Evolutionary conservation across 2,113 vertebrate genomes (phyloP).

Genomic region (Glaucidium brasilianum): DNA sequence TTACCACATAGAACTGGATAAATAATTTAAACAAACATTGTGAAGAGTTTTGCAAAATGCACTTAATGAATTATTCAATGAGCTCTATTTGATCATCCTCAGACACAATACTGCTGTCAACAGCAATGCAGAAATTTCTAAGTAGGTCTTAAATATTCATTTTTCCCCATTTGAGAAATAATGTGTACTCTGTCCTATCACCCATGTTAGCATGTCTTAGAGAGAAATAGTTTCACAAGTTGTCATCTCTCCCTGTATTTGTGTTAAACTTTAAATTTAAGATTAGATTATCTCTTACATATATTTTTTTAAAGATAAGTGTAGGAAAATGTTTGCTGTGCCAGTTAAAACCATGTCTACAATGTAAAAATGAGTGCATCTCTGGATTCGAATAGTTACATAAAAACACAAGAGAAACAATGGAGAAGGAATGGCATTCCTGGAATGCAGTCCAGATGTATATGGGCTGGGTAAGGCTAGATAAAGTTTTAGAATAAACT

Average conservation of each 20-base stretch:
- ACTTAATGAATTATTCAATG: constrained; percentile 60
- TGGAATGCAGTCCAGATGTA: constrained; percentile 67
- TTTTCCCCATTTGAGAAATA: constrained; percentile 47
- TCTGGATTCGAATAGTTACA: constrained; percentile 41
- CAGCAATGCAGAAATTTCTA: constrained; percentile 44
- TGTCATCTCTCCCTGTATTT: constrained; percentile 56
- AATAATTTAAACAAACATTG: constrained; percentile 68
- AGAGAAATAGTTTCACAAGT: constrained; percentile 58
- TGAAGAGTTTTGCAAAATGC: constrained; percentile 57
- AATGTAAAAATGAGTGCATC: constrained; percentile 61
- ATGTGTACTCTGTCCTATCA: constrained; percentile 40
- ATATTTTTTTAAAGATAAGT: constrained; percentile 44
- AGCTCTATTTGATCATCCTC: constrained; percentile 46
- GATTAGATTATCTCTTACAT: constrained; percentile 65
- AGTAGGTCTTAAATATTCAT: constrained; percentile 57
- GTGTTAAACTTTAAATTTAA: constrained; percentile 63
- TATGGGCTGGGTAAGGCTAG: constrained; percentile 49
- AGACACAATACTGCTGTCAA: constrained; percentile 60
- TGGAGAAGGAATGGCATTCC: constrained; percentile 56
- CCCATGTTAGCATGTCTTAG: constrained; percentile 32
- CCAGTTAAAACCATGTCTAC: constrained; percentile 52
- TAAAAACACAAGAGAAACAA: constrained; percentile 59
- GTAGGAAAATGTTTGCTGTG: constrained; percentile 48
- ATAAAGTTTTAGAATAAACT: constrained; percentile 65
- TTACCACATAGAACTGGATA: constrained; percentile 14